Conservation (phyloP, 2,113 vertebrate species). For the Gasterosteus aculeatus region DNA sequence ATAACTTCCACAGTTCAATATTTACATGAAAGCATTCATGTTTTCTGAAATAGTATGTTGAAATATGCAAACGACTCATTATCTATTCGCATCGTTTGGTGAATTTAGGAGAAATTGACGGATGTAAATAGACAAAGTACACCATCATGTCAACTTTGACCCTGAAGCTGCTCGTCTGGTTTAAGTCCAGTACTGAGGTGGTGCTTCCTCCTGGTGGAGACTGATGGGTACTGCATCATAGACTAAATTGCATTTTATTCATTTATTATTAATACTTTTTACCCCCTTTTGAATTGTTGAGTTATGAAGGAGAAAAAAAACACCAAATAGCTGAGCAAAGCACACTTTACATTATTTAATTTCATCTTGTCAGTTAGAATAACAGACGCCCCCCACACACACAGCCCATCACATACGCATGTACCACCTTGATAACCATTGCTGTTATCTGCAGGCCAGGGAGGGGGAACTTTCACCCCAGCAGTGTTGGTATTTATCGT, state of each 20-base stretch:
- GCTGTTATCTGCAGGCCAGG: neutral
- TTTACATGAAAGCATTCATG: neutral
- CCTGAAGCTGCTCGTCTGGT: neutral
- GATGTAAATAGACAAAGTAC: neutral
- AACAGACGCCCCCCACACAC: neutral
- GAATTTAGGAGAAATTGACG: neutral
- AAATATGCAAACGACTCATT: neutral
- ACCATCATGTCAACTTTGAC: conserved; percentile 7
- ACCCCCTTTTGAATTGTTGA: neutral
- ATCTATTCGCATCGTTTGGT: neutral
- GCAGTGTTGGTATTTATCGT: neutral
- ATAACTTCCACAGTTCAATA: neutral
- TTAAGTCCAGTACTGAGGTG: conserved; percentile 7
- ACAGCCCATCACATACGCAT: neutral
- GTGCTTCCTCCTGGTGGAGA: conserved; percentile 60
- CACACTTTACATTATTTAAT: too few species aligned
- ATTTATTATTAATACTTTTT: neutral
- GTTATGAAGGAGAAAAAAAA: neutral
- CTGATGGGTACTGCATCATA: neutral
- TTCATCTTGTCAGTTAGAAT: neutral
- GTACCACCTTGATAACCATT: too few species aligned
- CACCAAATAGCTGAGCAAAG: neutral
- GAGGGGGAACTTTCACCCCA: too few species aligned
- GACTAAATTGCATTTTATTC: neutral
- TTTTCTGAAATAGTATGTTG: neutral